Conservation (phyloP, 37 sponge, comb jelly and placozoan species). For the Halisarca cf. caerulea region DNA sequence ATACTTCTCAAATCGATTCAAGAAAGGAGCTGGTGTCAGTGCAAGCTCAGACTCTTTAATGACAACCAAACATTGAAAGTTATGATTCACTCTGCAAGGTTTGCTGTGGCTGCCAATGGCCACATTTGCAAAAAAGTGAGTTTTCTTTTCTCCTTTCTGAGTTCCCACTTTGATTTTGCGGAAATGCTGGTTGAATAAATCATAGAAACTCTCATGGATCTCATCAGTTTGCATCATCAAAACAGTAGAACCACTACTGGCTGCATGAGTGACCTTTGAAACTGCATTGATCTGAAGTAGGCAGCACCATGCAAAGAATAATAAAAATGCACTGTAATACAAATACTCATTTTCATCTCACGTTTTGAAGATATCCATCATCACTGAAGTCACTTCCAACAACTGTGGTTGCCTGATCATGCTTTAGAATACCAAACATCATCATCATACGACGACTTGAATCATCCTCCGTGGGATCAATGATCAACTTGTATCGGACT, state of each 20-base stretch:
- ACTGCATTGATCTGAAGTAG: conserved; percentile 73
- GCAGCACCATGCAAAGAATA: background rate
- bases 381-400: conserved; percentile 85
- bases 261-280: conserved; percentile 78
- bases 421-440: conserved; percentile 59
- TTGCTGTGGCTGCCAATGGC: conserved; percentile 85
- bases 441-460: conserved; percentile 69
- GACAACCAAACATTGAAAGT: conserved; percentile 83
- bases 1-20: conserved; percentile 92
- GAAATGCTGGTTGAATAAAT: conserved; percentile 87
- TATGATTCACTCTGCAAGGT: conserved; percentile 74
- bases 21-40: conserved; percentile 81
- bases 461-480: conserved; percentile 86
- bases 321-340: background rate
- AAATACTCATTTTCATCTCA: background rate
- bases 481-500: conserved; percentile 83
- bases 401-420: conserved; percentile 49
- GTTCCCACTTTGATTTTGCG: conserved; percentile 20
- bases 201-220: conserved; percentile 92
- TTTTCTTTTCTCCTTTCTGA: conserved; percentile 25
- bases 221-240: conserved; percentile 83
- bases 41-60: conserved; percentile 71
- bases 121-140: conserved; percentile 81
- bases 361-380: conserved; percentile 77
- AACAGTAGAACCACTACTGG: conserved; percentile 81